A percentile compares a stretch with the other conserved stretches of the same genome.
These are phyloP conservation scores for Eurosta solidaginis DNA, from an alignment of 1,140 invertebrate species.

Conservation along the genomic window DNA sequence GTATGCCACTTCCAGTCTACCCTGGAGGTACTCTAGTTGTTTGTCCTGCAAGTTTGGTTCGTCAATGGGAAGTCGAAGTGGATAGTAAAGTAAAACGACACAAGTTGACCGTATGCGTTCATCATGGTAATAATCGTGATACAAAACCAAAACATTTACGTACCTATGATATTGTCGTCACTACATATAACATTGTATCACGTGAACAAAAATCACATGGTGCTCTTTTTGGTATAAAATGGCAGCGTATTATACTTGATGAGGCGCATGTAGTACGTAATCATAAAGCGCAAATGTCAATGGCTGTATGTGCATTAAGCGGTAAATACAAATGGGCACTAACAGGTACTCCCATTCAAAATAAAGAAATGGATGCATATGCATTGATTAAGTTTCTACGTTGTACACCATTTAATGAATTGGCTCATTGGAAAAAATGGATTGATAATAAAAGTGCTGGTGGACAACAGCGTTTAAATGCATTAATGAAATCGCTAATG, in stretches of 20 bases:
- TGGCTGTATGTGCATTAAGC: constrained; percentile 70
- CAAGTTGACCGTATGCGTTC: constrained; percentile 69
- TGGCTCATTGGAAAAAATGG: constrained; percentile 74
- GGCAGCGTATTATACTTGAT: constrained; percentile 88
- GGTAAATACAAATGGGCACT: constrained; percentile 78
- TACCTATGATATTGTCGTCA: constrained; percentile 73
- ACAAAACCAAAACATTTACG: constrained; percentile 67
- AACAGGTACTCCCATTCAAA: constrained; percentile 95
- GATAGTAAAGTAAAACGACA: constrained; percentile 66
- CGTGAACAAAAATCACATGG: constrained; percentile 62
- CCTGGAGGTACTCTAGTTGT: constrained; percentile 81
- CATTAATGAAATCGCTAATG: constrained; percentile 80
- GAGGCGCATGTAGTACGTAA: constrained; percentile 93
- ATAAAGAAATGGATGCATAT: constrained; percentile 88
- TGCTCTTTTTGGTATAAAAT: constrained; percentile 61
- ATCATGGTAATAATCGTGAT: constrained; percentile 82
- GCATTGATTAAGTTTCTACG: constrained; percentile 83
- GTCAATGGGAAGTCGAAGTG: constrained; percentile 88
- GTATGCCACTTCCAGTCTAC: constrained; percentile 46
- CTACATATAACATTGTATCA: constrained; percentile 73
- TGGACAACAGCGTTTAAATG: constrained; percentile 72
- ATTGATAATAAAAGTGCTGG: constrained; percentile 70
- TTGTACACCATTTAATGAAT: constrained; percentile 86
- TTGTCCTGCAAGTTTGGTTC: constrained; percentile 82
- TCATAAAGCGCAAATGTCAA: constrained; percentile 75